Base-by-base conservation (phyloP, 2,113 vertebrate species). In the Bubo blakistoni region DNA sequence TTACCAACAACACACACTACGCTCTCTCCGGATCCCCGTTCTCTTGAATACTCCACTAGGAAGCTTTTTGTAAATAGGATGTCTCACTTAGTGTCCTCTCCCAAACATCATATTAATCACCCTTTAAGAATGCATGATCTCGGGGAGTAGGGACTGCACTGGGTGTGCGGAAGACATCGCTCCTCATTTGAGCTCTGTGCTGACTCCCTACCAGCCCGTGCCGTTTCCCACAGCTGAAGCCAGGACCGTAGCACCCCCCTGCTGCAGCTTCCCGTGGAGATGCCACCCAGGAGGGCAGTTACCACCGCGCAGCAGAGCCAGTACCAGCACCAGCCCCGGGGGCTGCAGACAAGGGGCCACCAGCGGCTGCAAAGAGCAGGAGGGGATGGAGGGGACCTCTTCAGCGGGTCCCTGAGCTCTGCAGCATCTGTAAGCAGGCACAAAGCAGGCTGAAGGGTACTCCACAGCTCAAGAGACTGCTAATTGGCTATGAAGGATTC, bases 231-330 rank as follows among this genome's bases (percentile, higher is more conserved):
- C 0, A 1, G 69, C 30, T 38, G 78, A 29, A 49, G 44, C 46
- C 2, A 3, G 38, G 47, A 3, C 25, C 0, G 2, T 2, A 61
- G 61, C 21, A 21, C 4, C 26, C 20, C 38, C 16, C 66, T 4
- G 3, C 19, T 51, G 36, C 0, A 1, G 30, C 7, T 6, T 7
- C 3, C 57, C 1, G 2, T 3, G 26, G 38, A 20, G 63, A 14
- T 25, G 38, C 9, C 40, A 4, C 14, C 17, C 2, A 2, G 5
- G 36, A 8, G 21, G 67, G 16, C 38, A 32, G n/a, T 6, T 7
- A 2, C 16, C 36, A 17, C 1, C 0, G 2, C 2, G 42, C 15
- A 14, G 32, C 16, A 25, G 42, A n/a, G 49, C 26, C 0, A 0
- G 42, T 14, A 16, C 44, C 44, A 46, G 44, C 17, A 18, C 44